These are phyloP conservation scores for Coenonympha glycerion DNA, from an alignment of 2,888 invertebrate genomes.

Conservation along the genomic window DNA sequence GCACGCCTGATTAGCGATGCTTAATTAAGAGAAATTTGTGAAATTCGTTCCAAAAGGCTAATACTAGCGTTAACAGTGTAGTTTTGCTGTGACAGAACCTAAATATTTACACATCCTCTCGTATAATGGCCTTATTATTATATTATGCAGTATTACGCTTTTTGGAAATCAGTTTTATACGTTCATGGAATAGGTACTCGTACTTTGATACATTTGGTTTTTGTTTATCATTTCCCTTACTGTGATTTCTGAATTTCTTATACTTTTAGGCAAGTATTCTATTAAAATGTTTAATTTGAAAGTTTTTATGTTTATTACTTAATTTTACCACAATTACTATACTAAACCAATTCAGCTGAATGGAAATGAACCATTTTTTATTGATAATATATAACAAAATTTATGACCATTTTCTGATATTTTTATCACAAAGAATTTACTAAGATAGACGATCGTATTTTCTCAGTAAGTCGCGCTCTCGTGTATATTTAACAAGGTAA, in stretches of 20 bases:
- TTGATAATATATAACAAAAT: background rate
- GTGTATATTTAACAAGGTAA: background rate
- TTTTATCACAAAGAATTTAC: background rate
- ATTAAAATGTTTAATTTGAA: too few species aligned
- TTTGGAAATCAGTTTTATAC: too few species aligned
- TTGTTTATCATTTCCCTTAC: too few species aligned
- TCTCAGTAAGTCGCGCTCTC: background rate
- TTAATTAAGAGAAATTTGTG: slow-evolving; percentile 34
- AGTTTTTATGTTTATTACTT: too few species aligned
- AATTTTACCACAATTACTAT: too few species aligned
- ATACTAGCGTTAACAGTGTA: background rate
- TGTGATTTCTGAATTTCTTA: too few species aligned
- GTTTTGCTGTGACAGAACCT: background rate
- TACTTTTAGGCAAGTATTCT: too few species aligned
- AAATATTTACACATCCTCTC: background rate
- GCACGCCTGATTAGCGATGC: slow-evolving; percentile 46
- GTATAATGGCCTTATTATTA: background rate
- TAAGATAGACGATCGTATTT: background rate
- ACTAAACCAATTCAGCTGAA: too few species aligned
- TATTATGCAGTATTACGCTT: background rate
- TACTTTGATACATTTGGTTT: too few species aligned
- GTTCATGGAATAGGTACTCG: too few species aligned
- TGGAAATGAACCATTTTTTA: too few species aligned
- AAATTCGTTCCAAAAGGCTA: slow-evolving; percentile 18
- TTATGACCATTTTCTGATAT: background rate